Base-by-base conservation (phyloP, 64 coral and sea anemone species). In the Montipora sp. region DNA sequence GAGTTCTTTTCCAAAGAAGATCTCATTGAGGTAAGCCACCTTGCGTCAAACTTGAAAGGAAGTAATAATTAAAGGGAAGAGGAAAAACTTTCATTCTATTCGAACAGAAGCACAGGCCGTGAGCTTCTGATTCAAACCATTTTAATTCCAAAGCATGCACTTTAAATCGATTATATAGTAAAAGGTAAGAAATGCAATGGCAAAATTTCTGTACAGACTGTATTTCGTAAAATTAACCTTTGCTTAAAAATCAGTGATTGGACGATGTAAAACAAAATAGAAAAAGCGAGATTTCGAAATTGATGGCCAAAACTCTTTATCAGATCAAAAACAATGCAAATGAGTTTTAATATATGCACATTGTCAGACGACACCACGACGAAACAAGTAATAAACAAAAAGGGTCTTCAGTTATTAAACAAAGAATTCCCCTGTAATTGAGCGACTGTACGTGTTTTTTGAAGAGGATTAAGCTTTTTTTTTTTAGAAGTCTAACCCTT, bases 1-100 rank as follows among this genome's bases (percentile, higher is more conserved):
- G 89, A 99, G 86, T 99, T 96, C 60, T 84, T 50, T 45, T 99
- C 98, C 9, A 99, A 99, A 58, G 92, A 96, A 36, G 98, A 99
- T 77, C 90, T 99, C 13, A 94, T 99, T 18, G 92, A 99, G 88
- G 98, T 99, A 92, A 94, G 94, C 76, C 15, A 36, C 20, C 19
- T 55, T 77, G 19, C 60, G 51, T 69, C 20, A 67, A 14, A 13
- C 12, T 22, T 18, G 2, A 50, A 8, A 46, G 24, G 7, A 65
- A 22, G 27, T 14, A 44, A 60, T 43, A 0, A 15, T 11, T 5
- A 15, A 12, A 63, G 4, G 11, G 11, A 19, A 78, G 46, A 46
- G 7, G 2, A 71, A 71, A 71, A 71, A 7, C 46, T 74, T 2
- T 27, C 7, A 68, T 18, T n/a, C 12, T 68, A n/a, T 68, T 68